Percentiles rank a stretch among this genome's conserved stretches.
Evolutionary conservation across 2,113 vertebrate species (phyloP).

Genomic region (Butorides virescens): DNA sequence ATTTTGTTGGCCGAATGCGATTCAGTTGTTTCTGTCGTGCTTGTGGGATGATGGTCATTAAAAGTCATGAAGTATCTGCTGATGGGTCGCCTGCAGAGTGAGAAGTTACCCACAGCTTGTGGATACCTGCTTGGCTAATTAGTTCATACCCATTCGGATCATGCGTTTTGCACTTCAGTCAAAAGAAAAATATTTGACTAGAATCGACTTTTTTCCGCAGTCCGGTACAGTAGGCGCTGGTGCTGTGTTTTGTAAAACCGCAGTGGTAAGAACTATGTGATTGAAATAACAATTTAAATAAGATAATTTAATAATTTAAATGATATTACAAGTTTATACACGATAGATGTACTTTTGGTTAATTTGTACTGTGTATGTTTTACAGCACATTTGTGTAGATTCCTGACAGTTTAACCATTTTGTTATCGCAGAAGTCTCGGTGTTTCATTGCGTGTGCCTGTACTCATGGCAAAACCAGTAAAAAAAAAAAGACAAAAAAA

Average conservation of each 20-base stretch:
- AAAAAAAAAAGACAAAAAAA: background rate
- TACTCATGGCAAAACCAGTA: background rate
- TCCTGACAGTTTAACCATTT: background rate
- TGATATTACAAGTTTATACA: background rate
- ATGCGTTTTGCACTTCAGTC: background rate
- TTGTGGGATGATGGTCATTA: background rate
- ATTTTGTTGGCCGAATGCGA: background rate
- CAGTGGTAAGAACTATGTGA: background rate
- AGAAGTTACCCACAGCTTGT: background rate
- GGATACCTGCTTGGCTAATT: conserved; percentile 12
- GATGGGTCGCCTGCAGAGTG: background rate
- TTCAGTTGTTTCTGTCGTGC: background rate
- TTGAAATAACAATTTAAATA: background rate
- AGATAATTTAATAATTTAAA: background rate
- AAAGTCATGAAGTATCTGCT: background rate
- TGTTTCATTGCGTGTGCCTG: background rate
- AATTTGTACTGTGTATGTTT: background rate
- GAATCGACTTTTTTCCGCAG: accelerated
- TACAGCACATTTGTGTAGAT: accelerated
- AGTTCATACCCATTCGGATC: background rate
- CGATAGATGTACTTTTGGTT: background rate
- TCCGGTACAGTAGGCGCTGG: background rate
- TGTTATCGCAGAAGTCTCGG: background rate
- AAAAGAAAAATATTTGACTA: background rate
- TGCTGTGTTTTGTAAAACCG: background rate